Base-by-base conservation (phyloP, 2,113 vertebrate species). In the Steatornis caripensis region DNA sequence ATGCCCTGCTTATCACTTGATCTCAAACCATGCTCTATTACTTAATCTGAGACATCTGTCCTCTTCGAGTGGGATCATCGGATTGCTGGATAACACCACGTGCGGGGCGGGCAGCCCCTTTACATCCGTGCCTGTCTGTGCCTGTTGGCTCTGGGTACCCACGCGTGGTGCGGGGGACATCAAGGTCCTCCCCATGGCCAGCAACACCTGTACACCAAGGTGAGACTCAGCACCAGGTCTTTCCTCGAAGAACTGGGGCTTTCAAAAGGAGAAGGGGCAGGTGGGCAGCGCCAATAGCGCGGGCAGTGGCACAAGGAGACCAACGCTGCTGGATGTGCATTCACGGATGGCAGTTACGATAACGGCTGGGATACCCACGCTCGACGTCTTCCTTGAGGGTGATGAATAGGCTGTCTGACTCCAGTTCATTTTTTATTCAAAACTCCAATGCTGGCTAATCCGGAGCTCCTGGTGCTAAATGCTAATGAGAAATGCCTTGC, bases 381-480 rank as follows among this genome's bases (percentile, higher is more conserved):
- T 37, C 95, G 95, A 92, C 95, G 87, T 89, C 92, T 95, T 88
- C 82, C 95, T 97, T 24, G 0, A 20, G 65, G 94, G 81, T 96
- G 96, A 97, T 95, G 97, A 95, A 97, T 95, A 89, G 23, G 64
- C 77, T 90, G 86, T 94, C 90, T 95, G 95, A 90, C 83, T 97
- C 84, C 80, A 41, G 76, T 61, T 96, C 92, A 93, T 97, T 96
- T 97, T 94, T 96, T 94, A 97, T 97, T 96, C 95, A 51, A 9
- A 96, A 62, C 95, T 94, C 79, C 83, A 80, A 6, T 0, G 2
- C 54, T 5, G 39, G 85, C 84, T 96, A 96, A 95, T 93, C 91
- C 27, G 1, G 46, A 71, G 72, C 62, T 90, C 90, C 15, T 1
- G 22, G 69, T 88, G 71, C 88, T 85, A 87, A 75, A 93, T 96